Base-by-base conservation (phyloP, 53 echinoderm and acorn worm genomes). In the Paracentrotus lividus region DNA sequence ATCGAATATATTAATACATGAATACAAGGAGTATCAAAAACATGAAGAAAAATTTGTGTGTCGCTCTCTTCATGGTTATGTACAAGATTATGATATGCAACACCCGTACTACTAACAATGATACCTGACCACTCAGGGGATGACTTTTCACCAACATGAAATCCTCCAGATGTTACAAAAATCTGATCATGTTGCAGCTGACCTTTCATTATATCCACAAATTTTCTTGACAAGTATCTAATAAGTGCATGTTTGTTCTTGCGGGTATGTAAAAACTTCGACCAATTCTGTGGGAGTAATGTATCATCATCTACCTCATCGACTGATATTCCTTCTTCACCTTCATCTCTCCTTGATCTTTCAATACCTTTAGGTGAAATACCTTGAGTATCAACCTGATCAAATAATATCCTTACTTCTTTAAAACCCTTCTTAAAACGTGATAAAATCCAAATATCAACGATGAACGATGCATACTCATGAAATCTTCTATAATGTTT, bases 31-130 rank as follows among this genome's bases (percentile, higher is more conserved):
- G 94, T 91, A 60, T 95, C 96, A 27, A 14, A 27, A 26, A 93
- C 94, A 94, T 96, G 96, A 24, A 94, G 53, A 93, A 64, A 96
- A 34, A 96, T 96, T 36, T 90, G 94, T 10, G 96, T 96, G 65
- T 96, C 96, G 20, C 89, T 94, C 75, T 94, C 94, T 49, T 94
- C 96, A 93, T 96, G 94, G 54, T 96, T 96, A 85, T 92, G 85
- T 31, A 49, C 14, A 23, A 93, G 36, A 3, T 34, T 43, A 56
- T 94, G 88, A 24, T 57, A n/a, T 26, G 76, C 36, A 26, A 77
- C 60, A 42, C 88, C 78, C 26, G 56, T 89, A 42, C 91, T 90
- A 20, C 81, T 66, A 29, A 93, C 90, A 32, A 85, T 58, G 45
- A 91, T 40, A 33, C 91, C 91, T 32, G 91, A 51, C 91, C 91